A percentile compares a stretch with the other conserved stretches of the same genome.
phyloP scores from a whole-genome alignment of 2,797 vertebrate genomes.

The Steatocranus sp. region DNA sequence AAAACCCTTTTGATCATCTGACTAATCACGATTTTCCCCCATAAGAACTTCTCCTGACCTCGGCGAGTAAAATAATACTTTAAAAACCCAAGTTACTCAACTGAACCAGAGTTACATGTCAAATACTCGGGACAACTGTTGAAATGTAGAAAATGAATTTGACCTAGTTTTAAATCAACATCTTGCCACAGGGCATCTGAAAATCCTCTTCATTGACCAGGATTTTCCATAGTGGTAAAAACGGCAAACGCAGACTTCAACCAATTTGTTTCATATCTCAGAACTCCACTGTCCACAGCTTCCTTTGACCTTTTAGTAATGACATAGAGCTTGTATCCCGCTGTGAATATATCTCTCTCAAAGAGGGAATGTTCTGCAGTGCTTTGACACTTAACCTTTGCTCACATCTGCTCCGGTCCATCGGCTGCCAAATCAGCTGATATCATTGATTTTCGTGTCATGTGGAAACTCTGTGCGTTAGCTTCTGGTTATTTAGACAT shows the following conservation, averaged over 20 bases:
- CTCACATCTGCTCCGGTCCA: constrained; percentile 37
- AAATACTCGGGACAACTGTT: background rate
- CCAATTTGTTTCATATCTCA: background rate
- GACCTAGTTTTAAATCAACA: background rate
- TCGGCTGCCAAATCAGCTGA: constrained; percentile 41
- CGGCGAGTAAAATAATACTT: background rate
- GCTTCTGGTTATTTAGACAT: background rate
- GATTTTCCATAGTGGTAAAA: background rate
- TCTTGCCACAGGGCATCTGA: background rate
- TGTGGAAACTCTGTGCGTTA: background rate
- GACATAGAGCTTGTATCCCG: background rate
- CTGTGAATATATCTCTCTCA: constrained; percentile 34
- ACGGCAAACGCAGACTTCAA: background rate
- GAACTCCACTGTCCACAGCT: background rate
- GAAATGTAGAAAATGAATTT: background rate
- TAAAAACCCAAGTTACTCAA: background rate
- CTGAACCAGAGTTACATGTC: background rate
- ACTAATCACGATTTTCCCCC: accelerated
- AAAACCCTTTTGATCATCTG: background rate
- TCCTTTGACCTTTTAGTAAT: constrained; percentile 56
- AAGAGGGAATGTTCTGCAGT: constrained; percentile 14
- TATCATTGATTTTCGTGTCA: constrained; percentile 52
- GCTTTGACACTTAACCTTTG: constrained; percentile 62
- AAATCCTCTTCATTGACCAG: background rate
- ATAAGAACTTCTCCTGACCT: background rate